Evolutionary conservation across 2,113 vertebrate species (phyloP), one percentile per base, ranked within the genome.

Genomic region (Prionailurus bengalensis): DNA sequence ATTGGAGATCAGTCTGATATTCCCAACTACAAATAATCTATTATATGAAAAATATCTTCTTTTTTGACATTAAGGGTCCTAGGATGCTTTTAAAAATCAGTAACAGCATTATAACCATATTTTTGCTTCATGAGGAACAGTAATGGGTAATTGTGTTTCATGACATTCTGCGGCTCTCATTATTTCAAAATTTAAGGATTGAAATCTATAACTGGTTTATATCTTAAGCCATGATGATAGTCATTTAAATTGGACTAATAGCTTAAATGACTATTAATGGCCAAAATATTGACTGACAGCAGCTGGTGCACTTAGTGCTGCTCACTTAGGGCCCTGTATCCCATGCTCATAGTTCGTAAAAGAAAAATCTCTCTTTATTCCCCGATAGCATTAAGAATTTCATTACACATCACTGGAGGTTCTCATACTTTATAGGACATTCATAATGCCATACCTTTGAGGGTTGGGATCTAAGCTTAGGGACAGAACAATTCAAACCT

Each of bases 151-250:
- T 97, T 95, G 61, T 76, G 55, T 88, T 91, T 94, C 13, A 71
- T 31, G 87, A 83, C 51, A 81, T 92, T 81, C 71, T 65, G 15
- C 8, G 55, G 9, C 63, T 93, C 11, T 76, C 51, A 33, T 91
- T 93, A 91, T 97, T 98, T 98, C 53, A 94, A 82, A 97, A 92
- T 93, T 39, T n/a, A 79, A 82, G 10, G 74, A 94, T 63, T 73
- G 55, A 74, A 94, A 79, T 96, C 55, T 31, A 53, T 87, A 91
- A 94, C 81, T 89, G 95, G 45, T 89, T 97, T 88, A 88, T 87
- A 92, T 94, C 93, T 88, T 88, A 94, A 96, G 29, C 92, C 58
- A 55, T 80, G 29, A 21, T 36, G 48, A 53, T 94, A 71, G 63
- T 97, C 79, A 27, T 82, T 95, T 97, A 83, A 90, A 95, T 79